A percentile compares a stretch with the other conserved stretches of the same genome.
These are phyloP conservation scores for Amazonetta brasiliensis DNA, from an alignment of 2,797 vertebrate genomes.

Conservation along the genomic window DNA sequence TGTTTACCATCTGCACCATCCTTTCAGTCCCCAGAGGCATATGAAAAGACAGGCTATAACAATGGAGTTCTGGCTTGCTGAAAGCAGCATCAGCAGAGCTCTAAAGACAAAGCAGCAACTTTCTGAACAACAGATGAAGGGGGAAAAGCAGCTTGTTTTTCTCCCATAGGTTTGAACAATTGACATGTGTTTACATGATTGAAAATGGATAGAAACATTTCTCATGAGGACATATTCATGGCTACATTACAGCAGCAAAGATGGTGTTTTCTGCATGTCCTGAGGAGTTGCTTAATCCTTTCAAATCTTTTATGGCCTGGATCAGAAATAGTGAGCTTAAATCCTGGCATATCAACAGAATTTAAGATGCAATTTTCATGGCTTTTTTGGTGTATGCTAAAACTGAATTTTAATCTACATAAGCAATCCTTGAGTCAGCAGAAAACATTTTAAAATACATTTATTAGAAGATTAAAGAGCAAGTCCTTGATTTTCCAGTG, in stretches of 20 bases:
- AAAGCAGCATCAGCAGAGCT: slow-evolving; percentile 42
- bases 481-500: neutral
- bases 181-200: neutral
- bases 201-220: slow-evolving; percentile 1
- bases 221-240: neutral
- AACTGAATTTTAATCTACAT: neutral
- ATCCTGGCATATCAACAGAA: neutral
- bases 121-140: slow-evolving; percentile 16
- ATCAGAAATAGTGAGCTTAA: neutral
- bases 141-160: slow-evolving; percentile 17
- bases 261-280: neutral
- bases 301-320: neutral
- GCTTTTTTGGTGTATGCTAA: neutral
- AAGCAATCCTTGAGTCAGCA: neutral
- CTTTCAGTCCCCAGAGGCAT: slow-evolving; percentile 21
- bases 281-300: neutral
- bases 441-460: neutral
- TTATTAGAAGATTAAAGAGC: neutral
- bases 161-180: slow-evolving; percentile 2
- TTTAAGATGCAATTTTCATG: neutral
- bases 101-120: slow-evolving; percentile 26
- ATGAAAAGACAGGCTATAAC: slow-evolving; percentile 21
- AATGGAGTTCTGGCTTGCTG: slow-evolving; percentile 21
- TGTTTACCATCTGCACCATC: slow-evolving; percentile 59
- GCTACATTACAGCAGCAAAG: neutral